Conservation (phyloP, 2,797 vertebrate genomes). For the Lagodon rhomboides region DNA sequence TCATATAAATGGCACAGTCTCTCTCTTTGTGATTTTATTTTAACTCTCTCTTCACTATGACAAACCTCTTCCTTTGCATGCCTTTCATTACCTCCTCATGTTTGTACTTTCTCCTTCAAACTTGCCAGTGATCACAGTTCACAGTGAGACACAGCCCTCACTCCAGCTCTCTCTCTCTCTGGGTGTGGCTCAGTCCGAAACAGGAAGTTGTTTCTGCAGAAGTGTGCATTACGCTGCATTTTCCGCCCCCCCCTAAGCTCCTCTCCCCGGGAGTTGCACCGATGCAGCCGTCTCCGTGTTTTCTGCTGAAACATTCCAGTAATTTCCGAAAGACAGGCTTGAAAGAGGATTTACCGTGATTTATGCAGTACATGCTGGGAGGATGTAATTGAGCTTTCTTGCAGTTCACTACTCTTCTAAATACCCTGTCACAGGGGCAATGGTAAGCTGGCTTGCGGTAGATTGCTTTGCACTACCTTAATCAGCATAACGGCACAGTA, state of each 20-base stretch:
- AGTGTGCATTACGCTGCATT: slow-evolving; percentile 63
- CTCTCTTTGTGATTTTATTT: slow-evolving; percentile 13
- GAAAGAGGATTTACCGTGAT: slow-evolving; percentile 82
- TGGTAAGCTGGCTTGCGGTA: slow-evolving; percentile 78
- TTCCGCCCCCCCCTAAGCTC: slow-evolving; percentile 46
- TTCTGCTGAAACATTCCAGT: slow-evolving; percentile 73
- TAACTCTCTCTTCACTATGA: slow-evolving; percentile 2
- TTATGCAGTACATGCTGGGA: slow-evolving; percentile 80
- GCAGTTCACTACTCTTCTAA: slow-evolving; percentile 82
- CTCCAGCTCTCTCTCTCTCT: slow-evolving; percentile 15
- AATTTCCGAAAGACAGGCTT: slow-evolving; percentile 76
- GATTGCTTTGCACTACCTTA: slow-evolving; percentile 79
- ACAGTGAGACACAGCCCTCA: slow-evolving; percentile 23
- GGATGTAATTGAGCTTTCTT: slow-evolving; percentile 85
- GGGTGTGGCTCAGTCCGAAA: slow-evolving; percentile 57
- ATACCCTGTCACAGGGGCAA: slow-evolving; percentile 83
- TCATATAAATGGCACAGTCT: slow-evolving; percentile 11
- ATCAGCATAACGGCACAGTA: slow-evolving; percentile 77
- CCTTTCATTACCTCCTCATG: slow-evolving; percentile 2
- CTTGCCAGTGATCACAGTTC: slow-evolving; percentile 35
- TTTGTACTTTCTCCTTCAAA: slow-evolving; percentile 29
- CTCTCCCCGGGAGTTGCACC: slow-evolving; percentile 40
- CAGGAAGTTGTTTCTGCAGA: slow-evolving; percentile 62
- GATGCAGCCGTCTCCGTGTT: slow-evolving; percentile 61
- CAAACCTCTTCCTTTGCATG: slow-evolving; percentile 24